A percentile compares a stretch with the other conserved stretches of the same genome.
Conservation (phyloP, 1,140 invertebrate genomes). For the Drosophila nasuta region DNA sequence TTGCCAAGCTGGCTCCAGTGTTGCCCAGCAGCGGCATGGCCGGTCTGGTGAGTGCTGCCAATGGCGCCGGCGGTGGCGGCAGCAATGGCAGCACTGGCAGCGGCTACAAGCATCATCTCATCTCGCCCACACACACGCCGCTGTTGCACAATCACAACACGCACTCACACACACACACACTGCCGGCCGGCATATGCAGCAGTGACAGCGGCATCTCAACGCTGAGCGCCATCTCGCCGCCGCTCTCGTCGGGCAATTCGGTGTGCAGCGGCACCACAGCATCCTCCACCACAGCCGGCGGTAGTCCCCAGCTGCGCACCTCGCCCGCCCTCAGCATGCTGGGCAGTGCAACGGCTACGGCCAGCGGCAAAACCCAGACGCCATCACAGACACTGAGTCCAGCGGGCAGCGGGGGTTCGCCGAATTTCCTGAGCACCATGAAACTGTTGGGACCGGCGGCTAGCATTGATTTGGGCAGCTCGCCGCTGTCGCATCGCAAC, state of each 20-base stretch:
- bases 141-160: constrained; percentile 24
- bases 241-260: constrained; percentile 60
- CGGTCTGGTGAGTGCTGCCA: constrained; percentile 58
- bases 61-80: constrained; percentile 30
- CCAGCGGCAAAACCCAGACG: constrained; percentile 51
- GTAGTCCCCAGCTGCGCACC: constrained; percentile 69
- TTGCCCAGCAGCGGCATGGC: constrained; percentile 74
- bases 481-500: constrained; percentile 79
- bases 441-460: constrained; percentile 75
- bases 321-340: constrained; percentile 70
- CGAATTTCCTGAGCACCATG: constrained; percentile 65
- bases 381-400: constrained; percentile 44
- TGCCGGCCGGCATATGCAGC: constrained; percentile 78
- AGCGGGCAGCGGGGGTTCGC: constrained; percentile 34
- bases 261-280: constrained; percentile 56
- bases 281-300: constrained; percentile 41
- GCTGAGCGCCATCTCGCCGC: constrained; percentile 76
- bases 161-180: constrained; percentile 17
- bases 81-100: constrained; percentile 41
- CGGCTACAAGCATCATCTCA: constrained; percentile 58
- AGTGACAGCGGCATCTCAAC: constrained; percentile 81
- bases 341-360: constrained; percentile 65
- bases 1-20: constrained; percentile 78
- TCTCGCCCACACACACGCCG: constrained; percentile 73
- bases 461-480: constrained; percentile 80